Conservation (phyloP, 2,113 vertebrate genomes). For the Ceyx melanurus region DNA sequence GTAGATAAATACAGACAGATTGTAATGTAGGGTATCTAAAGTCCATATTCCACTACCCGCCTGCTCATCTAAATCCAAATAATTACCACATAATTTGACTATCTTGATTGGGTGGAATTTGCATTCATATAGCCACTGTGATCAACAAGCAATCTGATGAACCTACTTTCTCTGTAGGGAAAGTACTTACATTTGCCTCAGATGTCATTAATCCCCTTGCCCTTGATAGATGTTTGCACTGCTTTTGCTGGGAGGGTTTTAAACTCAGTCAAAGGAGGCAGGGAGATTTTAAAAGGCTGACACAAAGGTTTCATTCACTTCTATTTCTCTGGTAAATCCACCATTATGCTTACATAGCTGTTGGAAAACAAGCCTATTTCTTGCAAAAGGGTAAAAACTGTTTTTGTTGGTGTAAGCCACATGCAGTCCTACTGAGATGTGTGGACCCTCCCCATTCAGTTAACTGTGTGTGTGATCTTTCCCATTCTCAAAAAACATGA, state of each 20-base stretch:
- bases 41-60: neutral
- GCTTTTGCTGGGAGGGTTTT: neutral
- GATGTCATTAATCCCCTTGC: neutral
- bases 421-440: neutral
- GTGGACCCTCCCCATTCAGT: neutral
- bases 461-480: neutral
- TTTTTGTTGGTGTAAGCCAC: neutral
- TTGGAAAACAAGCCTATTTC: neutral
- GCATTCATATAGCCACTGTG: neutral
- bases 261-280: neutral
- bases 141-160: neutral
- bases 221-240: neutral
- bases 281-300: neutral
- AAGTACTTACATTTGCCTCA: neutral
- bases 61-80: neutral
- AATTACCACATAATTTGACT: neutral
- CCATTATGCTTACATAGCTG: neutral
- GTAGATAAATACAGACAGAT: neutral
- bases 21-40: neutral
- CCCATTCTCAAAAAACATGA: neutral
- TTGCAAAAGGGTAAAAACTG: neutral
- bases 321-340: neutral
- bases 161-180: neutral
- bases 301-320: neutral
- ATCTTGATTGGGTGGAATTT: neutral